These are phyloP conservation scores for Heliocidaris erythrogramma DNA, from an alignment of 35 echinoderm and acorn worm species.

Conservation along the genomic window DNA sequence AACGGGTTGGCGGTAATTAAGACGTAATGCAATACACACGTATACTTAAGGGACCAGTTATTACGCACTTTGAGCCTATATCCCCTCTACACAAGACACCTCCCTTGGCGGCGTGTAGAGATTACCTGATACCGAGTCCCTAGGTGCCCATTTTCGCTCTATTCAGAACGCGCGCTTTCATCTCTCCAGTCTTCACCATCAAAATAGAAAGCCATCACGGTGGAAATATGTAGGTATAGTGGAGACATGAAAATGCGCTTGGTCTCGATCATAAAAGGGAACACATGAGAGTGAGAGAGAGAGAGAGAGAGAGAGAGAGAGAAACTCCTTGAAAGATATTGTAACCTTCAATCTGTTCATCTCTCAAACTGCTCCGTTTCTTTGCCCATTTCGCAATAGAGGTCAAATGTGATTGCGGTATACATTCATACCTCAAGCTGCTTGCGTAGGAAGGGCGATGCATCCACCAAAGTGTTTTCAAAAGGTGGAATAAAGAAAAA, in stretches of 20 bases:
- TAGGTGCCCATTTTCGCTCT: neutral
- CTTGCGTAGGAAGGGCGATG: neutral
- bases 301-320: neutral
- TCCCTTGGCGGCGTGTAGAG: neutral
- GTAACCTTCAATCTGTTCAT: neutral
- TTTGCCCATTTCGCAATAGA: neutral
- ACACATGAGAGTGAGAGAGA: neutral
- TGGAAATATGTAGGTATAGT: neutral
- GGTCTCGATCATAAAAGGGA: neutral
- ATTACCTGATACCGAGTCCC: neutral
- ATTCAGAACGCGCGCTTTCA: neutral
- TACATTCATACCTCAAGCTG: neutral
- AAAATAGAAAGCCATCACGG: neutral
- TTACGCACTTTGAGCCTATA: neutral
- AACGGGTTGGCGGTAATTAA: neutral
- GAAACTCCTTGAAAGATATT: neutral
- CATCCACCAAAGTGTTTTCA: neutral
- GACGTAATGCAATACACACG: slow-evolving; percentile 30
- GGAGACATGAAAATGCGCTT: neutral
- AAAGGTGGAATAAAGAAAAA: neutral
- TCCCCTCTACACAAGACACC: neutral
- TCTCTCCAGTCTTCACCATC: neutral
- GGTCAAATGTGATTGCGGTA: neutral
- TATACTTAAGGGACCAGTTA: neutral
- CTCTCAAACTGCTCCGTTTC: neutral